phyloP scores from a whole-genome alignment of 2,888 invertebrate species.

The Kuschelorhynchus macadamiae region DNA sequence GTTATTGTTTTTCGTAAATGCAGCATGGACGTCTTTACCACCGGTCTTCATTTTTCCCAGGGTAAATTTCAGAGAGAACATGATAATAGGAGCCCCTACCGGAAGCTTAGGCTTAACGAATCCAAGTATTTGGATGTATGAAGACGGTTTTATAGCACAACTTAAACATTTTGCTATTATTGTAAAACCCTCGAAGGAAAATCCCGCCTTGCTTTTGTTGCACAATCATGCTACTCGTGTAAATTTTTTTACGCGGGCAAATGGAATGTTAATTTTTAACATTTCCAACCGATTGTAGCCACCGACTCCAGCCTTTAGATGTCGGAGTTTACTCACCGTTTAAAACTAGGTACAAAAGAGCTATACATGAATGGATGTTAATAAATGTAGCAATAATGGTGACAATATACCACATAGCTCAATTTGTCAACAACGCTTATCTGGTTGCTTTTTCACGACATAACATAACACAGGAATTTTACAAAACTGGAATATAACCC shows the following conservation, averaged over 20 bases:
- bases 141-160: constrained; percentile 13
- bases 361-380: constrained; percentile 8
- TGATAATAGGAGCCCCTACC: constrained; percentile 18
- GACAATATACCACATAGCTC: constrained; percentile 9
- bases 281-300: constrained; percentile 12
- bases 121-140: constrained; percentile 12
- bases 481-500: constrained; percentile 5
- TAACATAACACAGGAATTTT: constrained; percentile 9
- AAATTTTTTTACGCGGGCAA: background rate
- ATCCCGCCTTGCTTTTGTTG: constrained; percentile 3
- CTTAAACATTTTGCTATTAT: background rate
- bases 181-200: too few species aligned
- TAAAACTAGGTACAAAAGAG: background rate
- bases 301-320: constrained; percentile 10
- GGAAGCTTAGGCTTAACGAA: constrained; percentile 19
- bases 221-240: background rate
- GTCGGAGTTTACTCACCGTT: constrained; percentile 2
- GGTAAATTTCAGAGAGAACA: constrained; percentile 20
- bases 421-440: constrained; percentile 2
- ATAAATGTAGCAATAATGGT: constrained; percentile 2
- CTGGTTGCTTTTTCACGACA: constrained; percentile 8
- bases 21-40: too few species aligned
- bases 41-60: constrained; percentile 20
- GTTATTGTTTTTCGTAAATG: constrained; percentile 12
- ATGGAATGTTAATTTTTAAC: constrained; percentile 6